Percentiles rank a stretch among this genome's conserved stretches.
Evolutionary conservation across 2,888 invertebrate species (phyloP).

Genomic region (Willowsia nigromaculata): DNA sequence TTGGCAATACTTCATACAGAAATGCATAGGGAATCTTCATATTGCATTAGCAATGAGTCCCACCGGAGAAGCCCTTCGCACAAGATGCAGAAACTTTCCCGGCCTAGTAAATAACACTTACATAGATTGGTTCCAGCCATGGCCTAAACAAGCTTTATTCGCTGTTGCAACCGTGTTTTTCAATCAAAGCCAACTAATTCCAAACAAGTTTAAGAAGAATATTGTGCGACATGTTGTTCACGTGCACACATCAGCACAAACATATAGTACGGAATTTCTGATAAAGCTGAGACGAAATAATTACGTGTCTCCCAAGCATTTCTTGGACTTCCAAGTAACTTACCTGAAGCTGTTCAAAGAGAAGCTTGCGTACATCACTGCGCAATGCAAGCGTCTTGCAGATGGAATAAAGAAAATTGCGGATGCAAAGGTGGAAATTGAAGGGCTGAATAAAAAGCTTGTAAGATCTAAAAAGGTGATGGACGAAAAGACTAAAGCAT

Average conservation of each 20-base stretch:
- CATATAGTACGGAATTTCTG: conserved; percentile 87
- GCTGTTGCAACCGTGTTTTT: conserved; percentile 93
- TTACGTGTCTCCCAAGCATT: conserved; percentile 95
- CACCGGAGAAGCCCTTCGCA: conserved; percentile 89
- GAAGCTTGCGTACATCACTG: conserved; percentile 83
- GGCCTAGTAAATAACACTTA: conserved; percentile 94
- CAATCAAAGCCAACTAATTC: conserved; percentile 85
- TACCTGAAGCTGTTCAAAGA: conserved; percentile 89
- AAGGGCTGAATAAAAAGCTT: conserved; percentile 88
- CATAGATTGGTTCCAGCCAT: conserved; percentile 96
- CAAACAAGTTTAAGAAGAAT: conserved; percentile 85
- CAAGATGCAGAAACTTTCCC: conserved; percentile 93
- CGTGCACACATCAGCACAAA: conserved; percentile 88
- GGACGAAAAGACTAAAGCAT: conserved; percentile 89
- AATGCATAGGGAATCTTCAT: conserved; percentile 91
- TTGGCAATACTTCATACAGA: conserved; percentile 91
- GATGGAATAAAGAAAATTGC: conserved; percentile 91
- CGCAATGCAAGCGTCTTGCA: conserved; percentile 85
- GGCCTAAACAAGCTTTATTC: conserved; percentile 93
- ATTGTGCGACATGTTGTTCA: conserved; percentile 93
- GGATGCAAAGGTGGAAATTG: conserved; percentile 91
- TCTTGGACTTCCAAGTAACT: conserved; percentile 90
- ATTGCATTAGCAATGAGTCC: conserved; percentile 96
- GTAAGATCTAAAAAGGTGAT: conserved; percentile 91
- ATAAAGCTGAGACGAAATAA: conserved; percentile 89